A percentile compares a stretch with the other conserved stretches of the same genome.
phyloP scores from a whole-genome alignment of 2,888 invertebrate genomes.

The Cheilosia vernalis region DNA sequence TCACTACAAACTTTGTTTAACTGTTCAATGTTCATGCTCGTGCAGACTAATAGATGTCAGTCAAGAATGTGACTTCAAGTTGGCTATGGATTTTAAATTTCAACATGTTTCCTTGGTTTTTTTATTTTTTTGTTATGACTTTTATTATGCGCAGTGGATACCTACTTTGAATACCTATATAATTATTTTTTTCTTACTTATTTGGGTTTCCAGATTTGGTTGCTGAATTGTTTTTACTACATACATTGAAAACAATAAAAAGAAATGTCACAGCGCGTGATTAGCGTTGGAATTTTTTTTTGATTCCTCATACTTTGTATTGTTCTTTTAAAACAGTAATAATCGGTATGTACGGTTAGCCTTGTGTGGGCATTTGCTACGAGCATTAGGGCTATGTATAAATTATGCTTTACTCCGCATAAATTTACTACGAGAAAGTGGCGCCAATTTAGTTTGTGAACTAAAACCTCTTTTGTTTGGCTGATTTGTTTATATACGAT shows the following conservation, averaged over 20 bases:
- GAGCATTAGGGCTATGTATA: background rate
- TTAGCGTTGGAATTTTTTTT: background rate
- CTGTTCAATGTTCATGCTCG: background rate
- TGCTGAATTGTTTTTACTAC: too few relatives aligned
- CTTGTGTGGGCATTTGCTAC: too few relatives aligned
- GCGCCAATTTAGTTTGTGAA: too few relatives aligned
- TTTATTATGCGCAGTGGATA: background rate
- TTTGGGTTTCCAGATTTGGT: background rate
- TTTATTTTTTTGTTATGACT: constrained; percentile 2
- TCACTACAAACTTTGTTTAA: background rate
- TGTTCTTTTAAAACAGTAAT: background rate
- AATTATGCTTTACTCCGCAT: background rate
- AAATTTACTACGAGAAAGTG: too few relatives aligned
- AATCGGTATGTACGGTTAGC: too few relatives aligned
- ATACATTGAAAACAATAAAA: too few relatives aligned
- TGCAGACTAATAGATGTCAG: background rate
- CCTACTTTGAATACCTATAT: background rate
- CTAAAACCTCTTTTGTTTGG: too few relatives aligned
- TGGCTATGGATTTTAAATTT: background rate
- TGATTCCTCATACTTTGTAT: background rate
- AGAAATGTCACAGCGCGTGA: background rate
- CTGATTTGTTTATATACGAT: too few relatives aligned
- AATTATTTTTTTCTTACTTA: background rate
- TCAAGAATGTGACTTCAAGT: background rate
- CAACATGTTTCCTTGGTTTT: background rate